phyloP scores from a whole-genome alignment of 37 sponge, comb jelly and placozoan species.

The Halichondria panicea region DNA sequence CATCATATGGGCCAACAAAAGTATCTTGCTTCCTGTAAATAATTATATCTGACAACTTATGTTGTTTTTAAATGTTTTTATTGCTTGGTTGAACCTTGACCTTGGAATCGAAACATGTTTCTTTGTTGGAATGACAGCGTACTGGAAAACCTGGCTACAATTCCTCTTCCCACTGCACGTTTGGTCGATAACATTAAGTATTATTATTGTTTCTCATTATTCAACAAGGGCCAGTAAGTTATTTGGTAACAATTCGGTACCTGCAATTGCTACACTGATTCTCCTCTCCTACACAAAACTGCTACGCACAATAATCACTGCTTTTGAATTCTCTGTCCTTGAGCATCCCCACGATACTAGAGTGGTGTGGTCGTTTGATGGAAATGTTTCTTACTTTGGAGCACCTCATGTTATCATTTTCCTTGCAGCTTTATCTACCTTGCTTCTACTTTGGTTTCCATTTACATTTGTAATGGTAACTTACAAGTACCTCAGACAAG shows the following conservation, averaged over 20 bases:
- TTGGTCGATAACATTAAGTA: background rate
- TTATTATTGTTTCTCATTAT: background rate
- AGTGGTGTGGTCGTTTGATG: conserved; percentile 14
- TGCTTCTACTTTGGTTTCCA: conserved; percentile 7
- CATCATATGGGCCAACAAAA: no score
- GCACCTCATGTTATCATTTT: conserved; percentile 5
- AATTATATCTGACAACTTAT: no score
- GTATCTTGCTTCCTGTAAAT: no score
- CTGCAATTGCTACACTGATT: conserved; percentile 16
- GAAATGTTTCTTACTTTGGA: conserved; percentile 8
- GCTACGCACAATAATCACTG: conserved; percentile 14
- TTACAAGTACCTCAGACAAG: conserved; percentile 7
- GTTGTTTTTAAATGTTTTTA: conserved; percentile 3
- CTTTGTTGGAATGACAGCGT: conserved; percentile 17
- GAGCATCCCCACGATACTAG: background rate
- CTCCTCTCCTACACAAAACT: conserved; percentile 28
- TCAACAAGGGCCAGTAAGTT: background rate
- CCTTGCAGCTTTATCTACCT: background rate
- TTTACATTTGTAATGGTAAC: conserved; percentile 18
- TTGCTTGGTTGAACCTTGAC: conserved; percentile 49
- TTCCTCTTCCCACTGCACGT: conserved; percentile 23
- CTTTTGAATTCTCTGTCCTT: conserved; percentile 2
- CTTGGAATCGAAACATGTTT: conserved; percentile 34
- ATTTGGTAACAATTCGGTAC: conserved; percentile 7
- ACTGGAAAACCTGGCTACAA: conserved; percentile 38